Percentiles rank a stretch among this genome's conserved stretches.
Conservation (phyloP, 2,797 vertebrate genomes). For the Manis crassicaudata region DNA sequence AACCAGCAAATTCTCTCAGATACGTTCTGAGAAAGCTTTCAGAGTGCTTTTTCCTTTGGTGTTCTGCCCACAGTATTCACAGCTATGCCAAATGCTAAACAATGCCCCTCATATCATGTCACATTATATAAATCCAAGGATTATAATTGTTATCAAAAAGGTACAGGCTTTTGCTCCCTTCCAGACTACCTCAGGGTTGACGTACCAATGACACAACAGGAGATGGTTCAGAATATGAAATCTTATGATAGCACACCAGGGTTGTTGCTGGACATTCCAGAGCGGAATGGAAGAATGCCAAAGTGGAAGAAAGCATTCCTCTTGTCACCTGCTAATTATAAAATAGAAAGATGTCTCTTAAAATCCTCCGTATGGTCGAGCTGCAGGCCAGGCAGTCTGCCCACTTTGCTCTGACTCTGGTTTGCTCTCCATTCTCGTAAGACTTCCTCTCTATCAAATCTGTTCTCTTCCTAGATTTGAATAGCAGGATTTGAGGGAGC, state of each 20-base stretch:
- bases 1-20: slow-evolving; percentile 62
- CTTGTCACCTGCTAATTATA: slow-evolving; percentile 14
- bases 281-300: slow-evolving; percentile 46
- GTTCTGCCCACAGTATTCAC: slow-evolving; percentile 52
- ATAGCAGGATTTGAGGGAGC: background rate
- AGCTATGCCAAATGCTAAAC: slow-evolving; percentile 64
- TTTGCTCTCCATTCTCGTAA: background rate
- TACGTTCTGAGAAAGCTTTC: slow-evolving; percentile 52
- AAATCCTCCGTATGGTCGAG: background rate
- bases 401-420: background rate
- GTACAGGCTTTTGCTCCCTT: slow-evolving; percentile 30
- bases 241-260: slow-evolving; percentile 44
- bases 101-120: slow-evolving; percentile 34
- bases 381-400: background rate
- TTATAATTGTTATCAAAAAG: slow-evolving; percentile 59
- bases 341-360: slow-evolving; percentile 37
- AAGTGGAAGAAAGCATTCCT: slow-evolving; percentile 31
- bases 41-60: slow-evolving; percentile 65
- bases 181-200: background rate
- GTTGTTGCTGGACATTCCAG: slow-evolving; percentile 53
- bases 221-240: slow-evolving; percentile 26
- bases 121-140: slow-evolving; percentile 56
- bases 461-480: background rate
- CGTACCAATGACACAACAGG: slow-evolving; percentile 5
- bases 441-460: background rate